Conservation (phyloP, 2,113 vertebrate species). For the Pica pica region DNA sequence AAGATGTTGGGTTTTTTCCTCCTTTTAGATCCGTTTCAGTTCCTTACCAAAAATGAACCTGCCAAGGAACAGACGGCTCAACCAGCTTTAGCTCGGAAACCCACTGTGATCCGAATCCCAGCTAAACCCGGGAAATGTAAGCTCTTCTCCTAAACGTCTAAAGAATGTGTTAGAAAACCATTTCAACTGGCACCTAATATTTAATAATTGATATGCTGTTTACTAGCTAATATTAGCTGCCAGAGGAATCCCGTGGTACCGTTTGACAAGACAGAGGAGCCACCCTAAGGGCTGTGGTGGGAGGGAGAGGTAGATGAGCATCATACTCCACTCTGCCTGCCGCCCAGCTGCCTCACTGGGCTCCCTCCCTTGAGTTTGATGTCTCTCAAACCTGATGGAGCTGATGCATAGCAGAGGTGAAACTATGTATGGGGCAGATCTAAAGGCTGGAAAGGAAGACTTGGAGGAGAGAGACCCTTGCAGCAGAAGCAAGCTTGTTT, state of each 20-base stretch:
- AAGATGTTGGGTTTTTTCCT: background rate
- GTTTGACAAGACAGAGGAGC: background rate
- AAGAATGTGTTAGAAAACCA: background rate
- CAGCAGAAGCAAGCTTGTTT: background rate
- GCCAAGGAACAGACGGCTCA: conserved; percentile 53
- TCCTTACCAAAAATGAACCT: conserved; percentile 68
- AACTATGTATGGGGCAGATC: background rate
- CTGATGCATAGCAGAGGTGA: background rate
- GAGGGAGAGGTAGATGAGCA: background rate
- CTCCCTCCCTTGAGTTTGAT: background rate
- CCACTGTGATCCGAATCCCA: conserved; percentile 92
- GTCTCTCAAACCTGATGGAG: background rate
- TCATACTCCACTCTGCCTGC: background rate
- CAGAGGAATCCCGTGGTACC: background rate
- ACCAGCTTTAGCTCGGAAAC: conserved; percentile 73
- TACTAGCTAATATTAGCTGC: background rate
- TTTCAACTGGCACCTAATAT: background rate
- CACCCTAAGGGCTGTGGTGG: background rate
- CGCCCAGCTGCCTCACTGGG: background rate
- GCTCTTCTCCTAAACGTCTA: background rate
- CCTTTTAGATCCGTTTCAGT: conserved; percentile 75
- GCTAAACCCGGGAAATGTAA: conserved; percentile 77
- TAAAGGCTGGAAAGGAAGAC: background rate
- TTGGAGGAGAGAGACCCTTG: background rate
- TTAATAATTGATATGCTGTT: background rate